phyloP scores from a whole-genome alignment of 64 coral and sea anemone genomes.

The Catalaphyllia jardinei region DNA sequence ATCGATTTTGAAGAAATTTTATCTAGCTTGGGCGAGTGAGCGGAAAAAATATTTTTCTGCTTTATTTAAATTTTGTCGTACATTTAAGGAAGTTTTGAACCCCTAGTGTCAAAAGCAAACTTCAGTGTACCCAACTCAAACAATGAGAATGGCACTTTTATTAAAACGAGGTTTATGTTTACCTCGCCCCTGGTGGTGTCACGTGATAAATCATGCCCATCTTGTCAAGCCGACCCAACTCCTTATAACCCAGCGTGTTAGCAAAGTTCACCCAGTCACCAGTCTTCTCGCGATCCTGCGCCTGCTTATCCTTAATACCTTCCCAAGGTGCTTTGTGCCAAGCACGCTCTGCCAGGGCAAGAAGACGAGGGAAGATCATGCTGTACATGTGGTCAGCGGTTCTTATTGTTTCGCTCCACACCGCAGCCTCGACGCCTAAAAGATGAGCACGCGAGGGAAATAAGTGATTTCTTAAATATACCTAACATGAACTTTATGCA shows the following conservation, averaged over 20 bases:
- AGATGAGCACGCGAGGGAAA: not conserved
- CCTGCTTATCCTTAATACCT: conserved; percentile 17
- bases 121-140: too few relatives aligned
- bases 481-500: too few relatives aligned
- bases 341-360: conserved; percentile 79
- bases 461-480: too few relatives aligned
- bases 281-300: conserved; percentile 38
- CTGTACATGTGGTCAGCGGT: conserved; percentile 72
- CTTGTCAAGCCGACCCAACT: conserved; percentile 64
- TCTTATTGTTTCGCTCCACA: conserved; percentile 82
- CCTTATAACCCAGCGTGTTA: conserved; percentile 62
- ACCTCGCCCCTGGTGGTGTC: conserved; percentile 80
- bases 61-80: too few relatives aligned
- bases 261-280: conserved; percentile 63
- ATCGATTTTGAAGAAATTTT: too few relatives aligned
- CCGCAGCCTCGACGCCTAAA: conserved; percentile 64
- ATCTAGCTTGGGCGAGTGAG: too few relatives aligned
- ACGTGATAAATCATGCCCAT: conserved; percentile 58
- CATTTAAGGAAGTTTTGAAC: too few relatives aligned
- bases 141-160: not conserved
- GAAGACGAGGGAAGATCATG: conserved; percentile 80
- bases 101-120: too few relatives aligned
- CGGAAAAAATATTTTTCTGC: too few relatives aligned
- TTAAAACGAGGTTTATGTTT: not conserved
- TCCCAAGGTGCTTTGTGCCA: conserved; percentile 95